Evolutionary conservation across 2,888 invertebrate species (phyloP).

Genomic region (Ophion slaviceki): DNA sequence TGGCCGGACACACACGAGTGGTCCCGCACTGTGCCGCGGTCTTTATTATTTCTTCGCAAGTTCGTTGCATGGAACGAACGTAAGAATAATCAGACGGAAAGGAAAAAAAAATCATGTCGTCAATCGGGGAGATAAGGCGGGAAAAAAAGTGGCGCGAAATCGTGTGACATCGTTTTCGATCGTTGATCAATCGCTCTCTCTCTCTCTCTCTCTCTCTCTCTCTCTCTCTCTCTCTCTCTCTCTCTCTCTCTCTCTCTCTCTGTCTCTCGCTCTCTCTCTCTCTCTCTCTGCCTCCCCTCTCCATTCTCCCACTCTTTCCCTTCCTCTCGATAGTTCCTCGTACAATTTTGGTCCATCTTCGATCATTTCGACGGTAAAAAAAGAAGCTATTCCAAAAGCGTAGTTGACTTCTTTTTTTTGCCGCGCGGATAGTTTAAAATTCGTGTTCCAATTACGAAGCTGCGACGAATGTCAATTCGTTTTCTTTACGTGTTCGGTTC

Average conservation of each 20-base stretch:
- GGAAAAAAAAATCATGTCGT: slow-evolving; percentile 65
- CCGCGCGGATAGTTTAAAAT: too few species aligned
- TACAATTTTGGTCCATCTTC: not conserved
- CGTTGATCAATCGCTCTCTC: slow-evolving; percentile 61
- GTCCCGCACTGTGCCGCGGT: slow-evolving; percentile 72
- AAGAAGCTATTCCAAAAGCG: not conserved
- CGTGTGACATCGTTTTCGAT: slow-evolving; percentile 74
- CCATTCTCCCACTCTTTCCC: not conserved
- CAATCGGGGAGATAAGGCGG: slow-evolving; percentile 39
- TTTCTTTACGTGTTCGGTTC: not conserved
- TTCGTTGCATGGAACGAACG: slow-evolving; percentile 49
- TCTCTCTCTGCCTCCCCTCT: not conserved
- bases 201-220: not conserved
- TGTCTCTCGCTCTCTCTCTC: slow-evolving; percentile 6
- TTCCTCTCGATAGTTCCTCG: too few species aligned
- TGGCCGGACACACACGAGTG: slow-evolving; percentile 81
- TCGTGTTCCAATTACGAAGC: too few species aligned
- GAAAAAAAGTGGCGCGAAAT: slow-evolving; percentile 75
- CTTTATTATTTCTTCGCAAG: slow-evolving; percentile 62
- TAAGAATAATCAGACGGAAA: slow-evolving; percentile 10
- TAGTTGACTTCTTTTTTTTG: too few species aligned
- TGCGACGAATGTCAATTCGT: not conserved
- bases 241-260: not conserved
- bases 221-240: slow-evolving; percentile 16
- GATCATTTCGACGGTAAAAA: not conserved